Conservation (phyloP, 2,797 vertebrate genomes). For the Tarsius wallacei region DNA sequence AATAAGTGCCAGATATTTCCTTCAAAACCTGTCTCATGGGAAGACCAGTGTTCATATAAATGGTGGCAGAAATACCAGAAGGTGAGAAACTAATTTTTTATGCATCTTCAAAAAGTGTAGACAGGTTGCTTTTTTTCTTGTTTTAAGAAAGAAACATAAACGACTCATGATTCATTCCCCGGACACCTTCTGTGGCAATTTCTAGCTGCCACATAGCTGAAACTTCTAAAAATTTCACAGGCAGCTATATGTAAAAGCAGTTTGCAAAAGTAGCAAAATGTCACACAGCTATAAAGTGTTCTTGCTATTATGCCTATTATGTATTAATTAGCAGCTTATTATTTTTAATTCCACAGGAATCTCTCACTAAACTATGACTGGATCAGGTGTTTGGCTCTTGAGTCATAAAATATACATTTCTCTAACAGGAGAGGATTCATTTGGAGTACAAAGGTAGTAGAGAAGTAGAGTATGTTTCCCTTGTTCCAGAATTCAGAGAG, state of each 20-base stretch:
- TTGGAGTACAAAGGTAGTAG: neutral
- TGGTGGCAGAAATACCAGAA: slow-evolving; percentile 96
- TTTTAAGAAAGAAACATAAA: neutral
- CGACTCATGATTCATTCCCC: neutral
- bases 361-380: neutral
- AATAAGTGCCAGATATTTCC: slow-evolving; percentile 92
- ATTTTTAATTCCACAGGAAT: neutral
- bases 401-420: neutral
- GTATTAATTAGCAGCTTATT: neutral
- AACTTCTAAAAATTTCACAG: neutral
- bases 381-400: neutral
- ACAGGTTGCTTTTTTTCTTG: neutral
- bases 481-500: neutral
- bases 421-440: neutral
- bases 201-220: neutral
- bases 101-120: slow-evolving; percentile 5
- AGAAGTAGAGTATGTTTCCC: neutral
- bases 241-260: neutral
- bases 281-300: neutral
- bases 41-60: slow-evolving; percentile 91
- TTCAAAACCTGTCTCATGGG: slow-evolving; percentile 90
- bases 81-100: slow-evolving; percentile 89
- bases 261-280: neutral
- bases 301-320: neutral
- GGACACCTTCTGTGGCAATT: neutral